A percentile compares a stretch with the other conserved stretches of the same genome.
Evolutionary conservation across 2,797 vertebrate genomes (phyloP).

Genomic region (Myotis myotis): DNA sequence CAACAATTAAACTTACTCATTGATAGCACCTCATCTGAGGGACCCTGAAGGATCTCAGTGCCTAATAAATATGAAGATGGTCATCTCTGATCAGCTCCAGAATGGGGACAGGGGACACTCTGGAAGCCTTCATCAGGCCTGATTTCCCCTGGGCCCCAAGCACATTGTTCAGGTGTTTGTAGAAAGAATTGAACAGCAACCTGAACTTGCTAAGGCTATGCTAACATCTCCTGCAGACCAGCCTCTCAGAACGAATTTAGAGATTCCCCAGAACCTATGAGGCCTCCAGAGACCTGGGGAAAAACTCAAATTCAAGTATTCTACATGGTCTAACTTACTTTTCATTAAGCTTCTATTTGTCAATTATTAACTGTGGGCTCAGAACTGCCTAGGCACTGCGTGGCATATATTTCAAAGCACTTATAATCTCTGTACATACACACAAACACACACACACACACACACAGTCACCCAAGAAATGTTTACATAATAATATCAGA

Average conservation of each 20-base stretch:
- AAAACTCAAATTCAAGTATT: constrained; percentile 10
- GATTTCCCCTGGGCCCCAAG: neutral
- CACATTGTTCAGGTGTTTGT: neutral
- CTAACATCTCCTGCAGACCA: neutral
- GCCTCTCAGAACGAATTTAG: neutral
- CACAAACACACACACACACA: neutral
- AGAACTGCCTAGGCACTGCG: neutral
- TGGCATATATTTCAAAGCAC: neutral
- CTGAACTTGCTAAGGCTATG: neutral
- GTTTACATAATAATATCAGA: neutral
- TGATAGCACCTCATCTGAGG: neutral
- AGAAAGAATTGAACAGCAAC: neutral
- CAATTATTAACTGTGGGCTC: neutral
- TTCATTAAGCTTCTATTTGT: neutral
- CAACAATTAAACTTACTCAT: neutral
- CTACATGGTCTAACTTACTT: neutral
- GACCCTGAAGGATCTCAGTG: neutral
- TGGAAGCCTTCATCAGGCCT: neutral
- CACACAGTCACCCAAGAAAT: neutral
- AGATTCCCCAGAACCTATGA: neutral
- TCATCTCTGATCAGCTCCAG: neutral
- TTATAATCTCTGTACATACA: neutral
- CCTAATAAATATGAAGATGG: neutral
- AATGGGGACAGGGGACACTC: neutral
- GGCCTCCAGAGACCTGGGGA: neutral